phyloP scores from a whole-genome alignment of 2,888 invertebrate species.

The Agrotis ipsilon region DNA sequence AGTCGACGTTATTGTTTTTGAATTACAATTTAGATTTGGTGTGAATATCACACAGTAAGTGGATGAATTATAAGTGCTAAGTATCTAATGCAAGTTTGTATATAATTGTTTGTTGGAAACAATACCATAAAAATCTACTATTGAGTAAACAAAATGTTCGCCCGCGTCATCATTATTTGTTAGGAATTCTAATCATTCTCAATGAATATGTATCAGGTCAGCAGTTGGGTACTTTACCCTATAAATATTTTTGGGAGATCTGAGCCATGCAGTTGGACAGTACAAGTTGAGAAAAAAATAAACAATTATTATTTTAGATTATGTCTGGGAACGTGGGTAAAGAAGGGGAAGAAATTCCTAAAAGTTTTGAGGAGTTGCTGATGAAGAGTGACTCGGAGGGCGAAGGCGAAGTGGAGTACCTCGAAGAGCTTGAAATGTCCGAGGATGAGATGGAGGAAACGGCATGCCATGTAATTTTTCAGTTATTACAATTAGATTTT shows the following conservation, averaged over 20 bases:
- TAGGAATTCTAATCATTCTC: not conserved
- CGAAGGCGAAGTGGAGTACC: not conserved
- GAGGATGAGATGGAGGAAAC: not conserved
- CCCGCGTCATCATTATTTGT: not conserved
- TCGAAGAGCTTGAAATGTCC: not conserved
- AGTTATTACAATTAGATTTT: not conserved
- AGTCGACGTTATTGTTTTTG: too few relatives aligned
- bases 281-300: not conserved
- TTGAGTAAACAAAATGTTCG: not conserved
- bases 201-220: not conserved
- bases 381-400: not conserved
- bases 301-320: not conserved
- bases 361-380: not conserved
- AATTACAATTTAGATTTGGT: too few relatives aligned
- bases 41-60: too few relatives aligned
- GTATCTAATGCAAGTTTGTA: too few relatives aligned
- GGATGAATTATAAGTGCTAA: too few relatives aligned
- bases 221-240: too few relatives aligned
- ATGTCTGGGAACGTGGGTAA: not conserved
- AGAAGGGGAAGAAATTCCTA: accelerated
- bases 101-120: too few relatives aligned
- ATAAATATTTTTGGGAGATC: not conserved
- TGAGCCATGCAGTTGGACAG: not conserved
- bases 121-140: too few relatives aligned
- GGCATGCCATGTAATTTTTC: not conserved